These are phyloP conservation scores for Vanacampus margaritifer DNA, from an alignment of 2,113 vertebrate genomes.

Conservation along the genomic window DNA sequence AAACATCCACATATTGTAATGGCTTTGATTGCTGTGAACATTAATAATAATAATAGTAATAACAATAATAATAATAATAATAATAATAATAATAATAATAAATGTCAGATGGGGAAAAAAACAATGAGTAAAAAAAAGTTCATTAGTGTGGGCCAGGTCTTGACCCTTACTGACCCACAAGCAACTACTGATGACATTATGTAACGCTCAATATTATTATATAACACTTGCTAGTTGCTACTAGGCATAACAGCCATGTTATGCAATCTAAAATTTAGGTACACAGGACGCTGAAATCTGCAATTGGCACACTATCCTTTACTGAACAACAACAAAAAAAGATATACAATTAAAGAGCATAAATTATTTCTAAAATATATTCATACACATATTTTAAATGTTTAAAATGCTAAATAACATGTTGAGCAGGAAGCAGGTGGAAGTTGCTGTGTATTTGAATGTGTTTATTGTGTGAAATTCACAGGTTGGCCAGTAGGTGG, in stretches of 20 bases:
- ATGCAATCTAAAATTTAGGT: conserved; percentile 24
- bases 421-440: background rate
- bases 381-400: background rate
- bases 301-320: background rate
- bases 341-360: background rate
- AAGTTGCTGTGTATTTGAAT: background rate
- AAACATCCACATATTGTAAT: background rate
- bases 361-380: background rate
- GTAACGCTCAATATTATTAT: conserved; percentile 28
- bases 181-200: conserved; percentile 20
- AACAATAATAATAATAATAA: too few species aligned
- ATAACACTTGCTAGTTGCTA: conserved; percentile 21
- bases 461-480: background rate
- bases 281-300: conserved; percentile 1
- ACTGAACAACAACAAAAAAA: background rate
- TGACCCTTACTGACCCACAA: conserved; percentile 13
- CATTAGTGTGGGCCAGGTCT: background rate
- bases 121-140: background rate
- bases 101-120: background rate
- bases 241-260: conserved; percentile 16
- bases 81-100: too few species aligned
- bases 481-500: conserved; percentile 34
- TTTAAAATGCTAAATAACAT: background rate
- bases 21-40: too few species aligned
- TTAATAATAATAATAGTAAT: too few species aligned